Conservation (phyloP, 2,797 vertebrate species). For the Protosalanx chinensis region DNA sequence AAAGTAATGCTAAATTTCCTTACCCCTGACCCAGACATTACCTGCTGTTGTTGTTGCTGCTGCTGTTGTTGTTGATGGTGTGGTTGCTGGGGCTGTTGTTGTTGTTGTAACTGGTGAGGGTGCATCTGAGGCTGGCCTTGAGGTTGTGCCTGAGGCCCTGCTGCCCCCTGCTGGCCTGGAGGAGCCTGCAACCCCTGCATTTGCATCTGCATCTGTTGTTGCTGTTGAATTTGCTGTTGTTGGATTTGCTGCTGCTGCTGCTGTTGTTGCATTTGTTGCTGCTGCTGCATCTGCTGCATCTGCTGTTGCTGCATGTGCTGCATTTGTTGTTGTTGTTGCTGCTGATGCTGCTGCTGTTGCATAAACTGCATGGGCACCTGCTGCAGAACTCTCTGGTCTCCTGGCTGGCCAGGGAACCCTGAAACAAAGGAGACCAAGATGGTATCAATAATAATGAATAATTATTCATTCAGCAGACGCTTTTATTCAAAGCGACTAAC, state of each 20-base stretch:
- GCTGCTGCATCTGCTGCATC: constrained; percentile 58
- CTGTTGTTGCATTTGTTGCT: constrained; percentile 30
- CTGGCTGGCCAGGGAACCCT: constrained; percentile 87
- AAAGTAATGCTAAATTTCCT: not conserved
- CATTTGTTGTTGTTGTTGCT: constrained; percentile 74
- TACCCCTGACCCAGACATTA: constrained; percentile 19
- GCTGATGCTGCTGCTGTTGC: constrained; percentile 67
- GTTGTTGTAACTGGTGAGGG: constrained; percentile 85
- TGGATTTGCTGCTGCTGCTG: constrained; percentile 59
- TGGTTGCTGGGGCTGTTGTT: constrained; percentile 76
- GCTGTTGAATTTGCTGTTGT: constrained; percentile 63
- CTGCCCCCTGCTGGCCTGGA: constrained; percentile 66
- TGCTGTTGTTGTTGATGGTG: constrained; percentile 66
- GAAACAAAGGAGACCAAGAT: constrained; percentile 1
- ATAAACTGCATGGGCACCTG: constrained; percentile 93
- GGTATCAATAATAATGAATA: not conserved
- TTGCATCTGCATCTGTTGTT: constrained; percentile 60
- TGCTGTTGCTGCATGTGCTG: constrained; percentile 65
- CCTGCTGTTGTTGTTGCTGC: constrained; percentile 78
- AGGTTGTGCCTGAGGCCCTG: constrained; percentile 61
- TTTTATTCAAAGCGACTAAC: no score
- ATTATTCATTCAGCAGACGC: not conserved
- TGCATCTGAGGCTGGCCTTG: constrained; percentile 83
- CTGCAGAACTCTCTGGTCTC: constrained; percentile 91
- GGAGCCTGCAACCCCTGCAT: constrained; percentile 74